These are phyloP conservation scores for Sparidentex hasta DNA, from an alignment of 2,797 vertebrate genomes.

Conservation along the genomic window DNA sequence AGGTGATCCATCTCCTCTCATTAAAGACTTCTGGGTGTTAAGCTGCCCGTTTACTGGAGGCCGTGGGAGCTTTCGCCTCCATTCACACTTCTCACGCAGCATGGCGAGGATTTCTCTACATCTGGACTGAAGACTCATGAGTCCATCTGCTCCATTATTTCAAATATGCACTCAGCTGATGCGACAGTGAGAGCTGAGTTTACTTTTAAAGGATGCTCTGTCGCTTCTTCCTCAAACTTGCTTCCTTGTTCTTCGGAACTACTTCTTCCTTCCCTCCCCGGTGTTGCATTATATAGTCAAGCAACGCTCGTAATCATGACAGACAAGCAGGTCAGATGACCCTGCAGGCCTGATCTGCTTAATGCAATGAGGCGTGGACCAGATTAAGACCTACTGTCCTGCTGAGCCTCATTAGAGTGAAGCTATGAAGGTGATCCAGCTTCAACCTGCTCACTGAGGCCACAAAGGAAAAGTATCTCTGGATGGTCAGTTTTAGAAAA, in stretches of 20 bases:
- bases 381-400: slow-evolving; percentile 44
- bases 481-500: not conserved
- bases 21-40: slow-evolving; percentile 38
- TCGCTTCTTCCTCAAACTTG: not conserved
- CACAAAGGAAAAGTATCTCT: not conserved
- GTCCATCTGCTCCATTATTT: not conserved
- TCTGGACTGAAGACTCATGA: not conserved
- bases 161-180: not conserved
- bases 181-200: not conserved
- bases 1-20: slow-evolving; percentile 36
- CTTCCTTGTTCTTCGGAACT: not conserved
- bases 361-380: slow-evolving; percentile 24
- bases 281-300: not conserved
- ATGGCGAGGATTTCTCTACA: not conserved
- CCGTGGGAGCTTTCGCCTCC: slow-evolving; percentile 42
- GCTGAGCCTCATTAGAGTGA: slow-evolving; percentile 16
- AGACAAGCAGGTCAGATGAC: slow-evolving; percentile 50
- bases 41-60: slow-evolving; percentile 37
- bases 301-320: not conserved
- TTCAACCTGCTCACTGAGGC: not conserved
- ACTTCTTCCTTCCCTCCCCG: not conserved
- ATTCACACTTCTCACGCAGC: slow-evolving; percentile 25
- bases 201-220: not conserved
- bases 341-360: slow-evolving; percentile 47
- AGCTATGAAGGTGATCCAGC: slow-evolving; percentile 18